Base-by-base conservation (phyloP, 2,113 vertebrate species). In the Myotis lucifugus region DNA sequence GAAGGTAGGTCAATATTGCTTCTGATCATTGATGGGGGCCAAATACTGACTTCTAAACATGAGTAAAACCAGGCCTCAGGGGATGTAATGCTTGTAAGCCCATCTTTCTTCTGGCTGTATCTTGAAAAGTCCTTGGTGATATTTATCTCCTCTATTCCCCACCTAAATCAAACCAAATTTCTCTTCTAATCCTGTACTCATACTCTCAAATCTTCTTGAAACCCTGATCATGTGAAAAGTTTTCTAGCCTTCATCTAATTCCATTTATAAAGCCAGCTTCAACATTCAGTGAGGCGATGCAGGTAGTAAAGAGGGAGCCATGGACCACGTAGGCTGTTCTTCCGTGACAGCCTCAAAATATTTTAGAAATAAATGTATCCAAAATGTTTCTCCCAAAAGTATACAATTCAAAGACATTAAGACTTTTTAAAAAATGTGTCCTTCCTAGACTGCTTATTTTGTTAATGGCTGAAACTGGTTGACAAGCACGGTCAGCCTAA, bases 1-100 rank as follows among this genome's bases (percentile, higher is more conserved):
- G 99, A 95, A 99, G 99, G 99, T 99, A 98, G 50, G 90, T 70
- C 27, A 52, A 0, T 69, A 14, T 73, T 93, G 67, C 18, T 83
- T 96, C 69, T 70, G 48, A 56, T 74, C 40, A 12, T 74, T 86
- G 6, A 5, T 81, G 27, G 50, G 12, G 66, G 17, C 19, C 46
- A 61, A 52, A 50, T 94, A 37, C 73, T 70, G 29, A 9, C 56
- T 88, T 84, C 29, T 91, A 0, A 12, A 56, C 13, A 8, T 89
- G 40, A 19, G 42, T 85, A 59, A 96, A 93, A 72, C 50, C 9
- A 64, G n/a, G 37, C 2, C 23, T 95, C 18, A 15, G 34, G 17
- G 76, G 15, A 78, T 61, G 34, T 18, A 46, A 29, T 82, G 8
- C 74, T 74, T 66, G 3, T 91, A 85, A 76, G 19, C 29, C 67